phyloP scores from a whole-genome alignment of 2,888 invertebrate genomes.

The Trachelus iudaicus region DNA sequence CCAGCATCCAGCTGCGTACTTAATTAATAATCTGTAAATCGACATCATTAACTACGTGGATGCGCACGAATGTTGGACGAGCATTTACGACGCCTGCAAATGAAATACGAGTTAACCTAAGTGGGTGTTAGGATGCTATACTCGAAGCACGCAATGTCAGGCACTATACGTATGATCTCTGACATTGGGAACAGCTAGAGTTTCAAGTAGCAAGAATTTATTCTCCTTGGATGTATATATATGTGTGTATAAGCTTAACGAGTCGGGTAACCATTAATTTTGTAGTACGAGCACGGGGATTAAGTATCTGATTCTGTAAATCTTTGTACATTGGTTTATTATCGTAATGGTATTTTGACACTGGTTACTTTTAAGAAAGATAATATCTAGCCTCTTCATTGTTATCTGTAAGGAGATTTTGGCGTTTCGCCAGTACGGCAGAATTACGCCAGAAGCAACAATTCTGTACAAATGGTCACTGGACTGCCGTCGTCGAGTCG shows the following conservation, averaged over 20 bases:
- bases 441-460: constrained; percentile 50
- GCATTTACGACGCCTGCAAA: neutral
- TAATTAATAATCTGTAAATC: neutral
- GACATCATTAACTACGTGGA: neutral
- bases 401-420: constrained; percentile 36
- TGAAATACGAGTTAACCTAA: neutral
- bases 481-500: neutral
- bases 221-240: neutral
- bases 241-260: neutral
- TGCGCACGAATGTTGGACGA: neutral
- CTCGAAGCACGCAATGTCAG: constrained; percentile 29
- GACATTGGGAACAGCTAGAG: constrained; percentile 34
- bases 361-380: constrained; percentile 65
- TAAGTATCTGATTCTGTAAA: constrained; percentile 20
- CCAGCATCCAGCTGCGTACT: neutral
- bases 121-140: neutral
- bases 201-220: neutral
- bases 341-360: constrained; percentile 63
- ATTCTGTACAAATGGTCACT: constrained; percentile 45
- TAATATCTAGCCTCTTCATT: constrained; percentile 62
- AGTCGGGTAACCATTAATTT: neutral
- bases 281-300: neutral
- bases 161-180: constrained; percentile 32
- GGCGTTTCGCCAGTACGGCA: constrained; percentile 40
- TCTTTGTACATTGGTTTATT: constrained; percentile 64